phyloP scores from a whole-genome alignment of 2,888 invertebrate genomes.

The Schizaphis graminum region DNA sequence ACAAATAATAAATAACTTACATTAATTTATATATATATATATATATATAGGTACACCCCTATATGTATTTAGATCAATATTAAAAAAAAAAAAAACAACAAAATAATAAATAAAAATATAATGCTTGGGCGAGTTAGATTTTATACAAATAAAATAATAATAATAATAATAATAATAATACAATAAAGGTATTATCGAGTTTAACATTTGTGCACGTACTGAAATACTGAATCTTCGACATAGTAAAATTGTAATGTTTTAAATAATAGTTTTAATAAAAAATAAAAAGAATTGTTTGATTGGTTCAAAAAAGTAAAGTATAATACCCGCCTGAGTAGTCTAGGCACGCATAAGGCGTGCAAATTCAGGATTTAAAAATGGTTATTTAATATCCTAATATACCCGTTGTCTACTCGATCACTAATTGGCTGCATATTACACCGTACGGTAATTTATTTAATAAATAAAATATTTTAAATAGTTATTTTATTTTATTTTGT shows the following conservation, averaged over 20 bases:
- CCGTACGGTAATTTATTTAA: background rate
- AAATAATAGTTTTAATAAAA: background rate
- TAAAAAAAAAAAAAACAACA: constrained; percentile 60
- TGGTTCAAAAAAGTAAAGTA: background rate
- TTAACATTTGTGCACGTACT: constrained; percentile 22
- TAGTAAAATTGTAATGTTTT: background rate
- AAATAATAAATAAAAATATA: constrained; percentile 51
- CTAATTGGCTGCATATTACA: constrained; percentile 45
- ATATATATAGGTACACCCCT: background rate
- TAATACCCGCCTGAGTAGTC: constrained; percentile 47
- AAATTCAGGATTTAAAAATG: constrained; percentile 53
- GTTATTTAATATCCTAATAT: constrained; percentile 53
- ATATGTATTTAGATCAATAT: constrained; percentile 46
- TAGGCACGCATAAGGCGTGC: constrained; percentile 9
- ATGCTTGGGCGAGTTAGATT: constrained; percentile 38
- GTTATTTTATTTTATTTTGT: background rate
- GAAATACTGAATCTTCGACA: constrained; percentile 1
- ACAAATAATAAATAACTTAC: constrained; percentile 55
- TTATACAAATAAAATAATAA: constrained; percentile 53
- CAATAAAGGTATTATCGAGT: constrained; percentile 5
- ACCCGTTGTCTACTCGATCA: constrained; percentile 53
- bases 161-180: constrained; percentile 53
- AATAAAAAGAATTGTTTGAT: background rate
- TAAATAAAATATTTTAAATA: constrained; percentile 1
- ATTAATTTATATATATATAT: constrained; percentile 46